These are phyloP conservation scores for Sebastes alutus DNA, from an alignment of 2,797 vertebrate genomes.

Conservation along the genomic window DNA sequence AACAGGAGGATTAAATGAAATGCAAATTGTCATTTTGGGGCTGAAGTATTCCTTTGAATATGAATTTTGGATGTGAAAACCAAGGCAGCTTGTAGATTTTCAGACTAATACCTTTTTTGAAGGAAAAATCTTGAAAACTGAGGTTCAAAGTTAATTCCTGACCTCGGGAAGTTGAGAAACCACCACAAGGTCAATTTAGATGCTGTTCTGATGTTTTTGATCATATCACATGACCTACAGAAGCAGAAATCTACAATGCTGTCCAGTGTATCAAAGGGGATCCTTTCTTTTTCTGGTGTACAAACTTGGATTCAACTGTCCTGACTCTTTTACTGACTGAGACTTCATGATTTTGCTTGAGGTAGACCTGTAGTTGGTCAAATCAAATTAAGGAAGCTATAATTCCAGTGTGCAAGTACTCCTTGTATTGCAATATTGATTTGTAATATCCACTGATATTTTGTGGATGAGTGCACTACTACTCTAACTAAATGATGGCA, in stretches of 20 bases:
- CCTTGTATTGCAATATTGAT: neutral
- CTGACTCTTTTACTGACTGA: neutral
- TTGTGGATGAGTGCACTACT: neutral
- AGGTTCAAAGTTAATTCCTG: neutral
- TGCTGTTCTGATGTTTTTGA: neutral
- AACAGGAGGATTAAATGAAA: too few relatives aligned
- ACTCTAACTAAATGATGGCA: neutral
- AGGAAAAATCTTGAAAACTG: neutral
- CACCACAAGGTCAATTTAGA: neutral
- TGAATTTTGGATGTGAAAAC: neutral
- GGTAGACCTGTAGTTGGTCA: neutral
- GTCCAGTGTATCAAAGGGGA: neutral
- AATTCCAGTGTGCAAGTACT: neutral
- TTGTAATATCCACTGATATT: neutral
- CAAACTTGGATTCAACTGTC: neutral
- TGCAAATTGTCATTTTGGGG: too few relatives aligned
- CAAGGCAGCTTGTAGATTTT: neutral
- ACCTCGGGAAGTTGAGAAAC: neutral
- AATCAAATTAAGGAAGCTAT: neutral
- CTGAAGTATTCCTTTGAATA: too few relatives aligned
- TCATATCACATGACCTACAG: neutral
- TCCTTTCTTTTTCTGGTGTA: neutral
- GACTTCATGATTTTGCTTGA: neutral
- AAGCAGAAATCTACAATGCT: neutral
- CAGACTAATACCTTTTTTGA: neutral